These are phyloP conservation scores for Coleophora flavipennella DNA, from an alignment of 2,888 invertebrate species.

Conservation along the genomic window DNA sequence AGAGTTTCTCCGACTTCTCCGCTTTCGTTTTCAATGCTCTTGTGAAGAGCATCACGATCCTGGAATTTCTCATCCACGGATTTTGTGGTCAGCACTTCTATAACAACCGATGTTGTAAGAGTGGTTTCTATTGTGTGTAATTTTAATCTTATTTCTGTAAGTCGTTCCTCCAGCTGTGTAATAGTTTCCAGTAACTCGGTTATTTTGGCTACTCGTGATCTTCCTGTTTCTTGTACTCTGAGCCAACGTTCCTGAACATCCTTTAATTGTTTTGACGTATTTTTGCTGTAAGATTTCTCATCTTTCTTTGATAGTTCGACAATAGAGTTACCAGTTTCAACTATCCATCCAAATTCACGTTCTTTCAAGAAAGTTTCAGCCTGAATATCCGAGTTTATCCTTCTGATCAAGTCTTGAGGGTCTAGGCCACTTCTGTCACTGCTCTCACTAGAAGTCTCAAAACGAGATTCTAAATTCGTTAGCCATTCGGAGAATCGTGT, in stretches of 20 bases:
- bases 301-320: slow-evolving; percentile 76
- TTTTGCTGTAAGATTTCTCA: slow-evolving; percentile 64
- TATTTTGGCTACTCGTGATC: slow-evolving; percentile 79
- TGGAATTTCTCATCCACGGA: slow-evolving; percentile 78
- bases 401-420: slow-evolving; percentile 80
- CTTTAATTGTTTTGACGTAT: slow-evolving; percentile 70
- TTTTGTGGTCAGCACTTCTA: slow-evolving; percentile 77
- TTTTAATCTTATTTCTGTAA: slow-evolving; percentile 81
- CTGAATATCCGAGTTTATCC: slow-evolving; percentile 81
- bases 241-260: slow-evolving; percentile 80
- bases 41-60: slow-evolving; percentile 82
- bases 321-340: slow-evolving; percentile 77
- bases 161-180: slow-evolving; percentile 78
- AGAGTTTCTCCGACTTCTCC: slow-evolving; percentile 83
- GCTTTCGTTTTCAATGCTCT: slow-evolving; percentile 83
- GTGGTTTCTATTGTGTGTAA: slow-evolving; percentile 80
- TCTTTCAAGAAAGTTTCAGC: slow-evolving; percentile 83
- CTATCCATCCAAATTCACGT: slow-evolving; percentile 84
- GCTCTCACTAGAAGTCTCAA: slow-evolving; percentile 72
- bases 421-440: slow-evolving; percentile 70
- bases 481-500: slow-evolving; percentile 80
- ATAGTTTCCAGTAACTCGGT: slow-evolving; percentile 81
- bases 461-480: slow-evolving; percentile 76
- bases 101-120: slow-evolving; percentile 76
- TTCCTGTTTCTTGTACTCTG: slow-evolving; percentile 75